These are phyloP conservation scores for Coccyzus lansbergi DNA, from an alignment of 2,797 vertebrate genomes.

Conservation along the genomic window DNA sequence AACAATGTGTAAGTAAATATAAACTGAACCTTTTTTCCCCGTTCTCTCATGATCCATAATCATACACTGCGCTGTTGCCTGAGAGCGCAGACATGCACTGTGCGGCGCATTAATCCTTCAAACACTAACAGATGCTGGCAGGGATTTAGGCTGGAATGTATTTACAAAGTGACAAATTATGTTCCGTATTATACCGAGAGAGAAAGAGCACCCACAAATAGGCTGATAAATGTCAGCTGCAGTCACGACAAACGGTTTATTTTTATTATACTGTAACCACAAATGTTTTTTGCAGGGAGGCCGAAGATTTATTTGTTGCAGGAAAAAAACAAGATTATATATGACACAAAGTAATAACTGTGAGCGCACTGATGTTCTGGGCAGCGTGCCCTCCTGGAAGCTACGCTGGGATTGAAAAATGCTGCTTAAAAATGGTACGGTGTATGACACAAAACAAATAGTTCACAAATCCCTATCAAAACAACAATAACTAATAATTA, in stretches of 20 bases:
- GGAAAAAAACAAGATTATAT: conserved; percentile 82
- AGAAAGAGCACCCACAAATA: conserved; percentile 89
- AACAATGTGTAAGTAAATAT: conserved; percentile 50
- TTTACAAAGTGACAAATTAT: conserved; percentile 97
- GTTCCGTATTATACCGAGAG: conserved; percentile 86
- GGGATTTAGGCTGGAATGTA: conserved; percentile 88
- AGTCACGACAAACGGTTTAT: conserved; percentile 86
- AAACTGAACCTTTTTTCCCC: conserved; percentile 48
- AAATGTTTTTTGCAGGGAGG: conserved; percentile 78
- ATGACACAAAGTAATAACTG: conserved; percentile 83
- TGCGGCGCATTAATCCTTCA: conserved; percentile 83
- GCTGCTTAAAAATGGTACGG: conserved; percentile 66
- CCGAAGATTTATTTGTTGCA: conserved; percentile 84
- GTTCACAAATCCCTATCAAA: conserved; percentile 74
- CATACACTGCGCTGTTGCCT: conserved; percentile 68
- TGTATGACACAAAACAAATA: conserved; percentile 68
- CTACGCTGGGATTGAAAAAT: conserved; percentile 27
- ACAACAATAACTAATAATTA: conserved; percentile 77
- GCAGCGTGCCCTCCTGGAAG: conserved; percentile 77
- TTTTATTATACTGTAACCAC: conserved; percentile 88
- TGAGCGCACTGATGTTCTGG: conserved; percentile 78
- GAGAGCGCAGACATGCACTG: conserved; percentile 74
- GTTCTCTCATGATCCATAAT: conserved; percentile 69
- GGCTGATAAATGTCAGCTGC: conserved; percentile 91
- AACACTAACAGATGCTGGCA: conserved; percentile 85